A percentile compares a stretch with the other conserved stretches of the same genome.
These are phyloP conservation scores for Drosophila kambysellisi DNA, from an alignment of 2,888 invertebrate species.

Conservation along the genomic window DNA sequence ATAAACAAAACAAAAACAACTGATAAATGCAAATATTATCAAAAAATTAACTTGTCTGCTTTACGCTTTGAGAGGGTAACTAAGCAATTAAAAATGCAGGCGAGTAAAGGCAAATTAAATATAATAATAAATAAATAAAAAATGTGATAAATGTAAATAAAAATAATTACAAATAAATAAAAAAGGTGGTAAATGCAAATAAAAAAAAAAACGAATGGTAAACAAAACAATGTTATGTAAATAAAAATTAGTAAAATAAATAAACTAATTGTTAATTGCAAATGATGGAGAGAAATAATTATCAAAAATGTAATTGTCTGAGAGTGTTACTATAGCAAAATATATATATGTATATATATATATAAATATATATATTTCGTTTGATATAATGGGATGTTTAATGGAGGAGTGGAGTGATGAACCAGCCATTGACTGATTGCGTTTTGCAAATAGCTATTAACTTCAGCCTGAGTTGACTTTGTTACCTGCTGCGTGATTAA, in stretches of 20 bases:
- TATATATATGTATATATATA: background rate
- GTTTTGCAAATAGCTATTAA: slow-evolving; percentile 23
- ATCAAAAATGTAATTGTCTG: background rate
- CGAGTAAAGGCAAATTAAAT: background rate
- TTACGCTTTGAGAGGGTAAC: too few species aligned
- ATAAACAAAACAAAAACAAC: background rate
- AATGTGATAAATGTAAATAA: background rate
- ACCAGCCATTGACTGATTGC: slow-evolving; percentile 45
- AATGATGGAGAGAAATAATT: background rate
- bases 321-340: background rate
- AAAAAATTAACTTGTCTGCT: background rate
- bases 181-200: background rate
- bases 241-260: background rate
- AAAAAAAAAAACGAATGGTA: background rate
- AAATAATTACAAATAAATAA: background rate
- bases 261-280: background rate
- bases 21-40: background rate
- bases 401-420: background rate
- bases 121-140: background rate
- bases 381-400: background rate
- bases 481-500: slow-evolving; percentile 46
- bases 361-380: background rate
- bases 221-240: background rate
- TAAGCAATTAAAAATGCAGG: background rate
- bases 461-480: slow-evolving; percentile 39